Conservation (phyloP, 1,140 invertebrate species). For the Micrasema longulum region DNA sequence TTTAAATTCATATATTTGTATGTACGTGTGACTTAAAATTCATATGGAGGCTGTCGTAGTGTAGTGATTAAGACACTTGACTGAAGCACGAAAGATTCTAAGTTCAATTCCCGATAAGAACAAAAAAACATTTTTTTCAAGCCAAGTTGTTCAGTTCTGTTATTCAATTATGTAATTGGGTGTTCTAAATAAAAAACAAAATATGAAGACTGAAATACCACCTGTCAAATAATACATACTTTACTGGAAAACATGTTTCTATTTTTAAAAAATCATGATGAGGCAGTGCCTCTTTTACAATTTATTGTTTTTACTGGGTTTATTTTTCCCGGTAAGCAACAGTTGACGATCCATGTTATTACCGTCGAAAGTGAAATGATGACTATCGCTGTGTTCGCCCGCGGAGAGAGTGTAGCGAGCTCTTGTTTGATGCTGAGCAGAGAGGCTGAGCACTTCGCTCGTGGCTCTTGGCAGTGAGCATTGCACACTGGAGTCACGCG, state of each 20-base stretch:
- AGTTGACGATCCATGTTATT: neutral
- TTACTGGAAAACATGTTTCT: neutral
- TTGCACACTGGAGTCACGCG: neutral
- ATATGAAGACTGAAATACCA: no score
- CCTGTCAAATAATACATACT: no score
- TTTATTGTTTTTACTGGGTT: neutral
- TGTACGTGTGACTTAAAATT: no score
- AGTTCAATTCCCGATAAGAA: no score
- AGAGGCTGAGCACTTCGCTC: neutral
- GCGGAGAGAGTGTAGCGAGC: constrained; percentile 18
- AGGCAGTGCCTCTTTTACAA: neutral
- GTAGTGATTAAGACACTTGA: no score
- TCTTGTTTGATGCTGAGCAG: neutral
- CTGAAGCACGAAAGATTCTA: no score
- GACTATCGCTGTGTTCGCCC: constrained; percentile 4
- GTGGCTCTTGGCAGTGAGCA: neutral
- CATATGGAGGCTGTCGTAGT: no score
- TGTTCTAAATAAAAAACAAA: no score
- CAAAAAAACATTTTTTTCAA: no score
- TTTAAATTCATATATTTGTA: no score
- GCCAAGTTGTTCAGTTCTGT: no score
- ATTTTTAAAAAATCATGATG: neutral
- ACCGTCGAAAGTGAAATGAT: constrained; percentile 35
- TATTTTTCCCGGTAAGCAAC: neutral
- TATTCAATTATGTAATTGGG: no score